A percentile compares a stretch with the other conserved stretches of the same genome.
These are phyloP conservation scores for Aspidapion aeneum DNA, from an alignment of 2,888 invertebrate genomes.

Conservation along the genomic window DNA sequence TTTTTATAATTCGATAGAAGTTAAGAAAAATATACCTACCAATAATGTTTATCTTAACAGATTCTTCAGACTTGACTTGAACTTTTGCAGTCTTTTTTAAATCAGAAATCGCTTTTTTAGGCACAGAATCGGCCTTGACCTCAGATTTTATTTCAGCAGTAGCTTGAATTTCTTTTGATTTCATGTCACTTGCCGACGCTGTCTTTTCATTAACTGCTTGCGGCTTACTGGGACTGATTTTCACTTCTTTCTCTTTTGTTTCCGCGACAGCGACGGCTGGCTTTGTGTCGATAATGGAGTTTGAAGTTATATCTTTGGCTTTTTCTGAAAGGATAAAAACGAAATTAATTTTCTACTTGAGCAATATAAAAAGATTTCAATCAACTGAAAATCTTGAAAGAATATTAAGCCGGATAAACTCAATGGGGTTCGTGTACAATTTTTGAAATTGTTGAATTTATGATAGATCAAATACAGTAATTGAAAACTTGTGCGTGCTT, in stretches of 20 bases:
- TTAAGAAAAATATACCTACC: too few relatives aligned
- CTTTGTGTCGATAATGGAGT: constrained; percentile 43
- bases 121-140: neutral
- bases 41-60: constrained; percentile 43
- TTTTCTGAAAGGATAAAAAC: constrained; percentile 18
- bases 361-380: too few relatives aligned
- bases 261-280: constrained; percentile 15
- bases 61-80: constrained; percentile 55
- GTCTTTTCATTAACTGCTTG: constrained; percentile 48
- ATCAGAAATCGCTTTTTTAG: neutral
- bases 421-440: too few relatives aligned
- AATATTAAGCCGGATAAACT: too few relatives aligned
- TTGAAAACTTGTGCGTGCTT: too few relatives aligned
- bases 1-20: too few relatives aligned
- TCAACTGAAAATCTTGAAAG: too few relatives aligned
- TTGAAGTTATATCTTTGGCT: constrained; percentile 34
- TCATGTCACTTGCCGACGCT: constrained; percentile 45
- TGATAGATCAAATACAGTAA: too few relatives aligned
- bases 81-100: constrained; percentile 44
- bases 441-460: too few relatives aligned
- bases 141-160: constrained; percentile 20
- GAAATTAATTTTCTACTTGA: neutral
- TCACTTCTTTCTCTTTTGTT: constrained; percentile 20
- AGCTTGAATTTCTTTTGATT: constrained; percentile 40
- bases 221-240: constrained; percentile 49